Evolutionary conservation across 92 coral and sea anemone genomes (phyloP), one percentile per base, ranked within the genome.

Genomic region (Palythoa caribaeorum): DNA sequence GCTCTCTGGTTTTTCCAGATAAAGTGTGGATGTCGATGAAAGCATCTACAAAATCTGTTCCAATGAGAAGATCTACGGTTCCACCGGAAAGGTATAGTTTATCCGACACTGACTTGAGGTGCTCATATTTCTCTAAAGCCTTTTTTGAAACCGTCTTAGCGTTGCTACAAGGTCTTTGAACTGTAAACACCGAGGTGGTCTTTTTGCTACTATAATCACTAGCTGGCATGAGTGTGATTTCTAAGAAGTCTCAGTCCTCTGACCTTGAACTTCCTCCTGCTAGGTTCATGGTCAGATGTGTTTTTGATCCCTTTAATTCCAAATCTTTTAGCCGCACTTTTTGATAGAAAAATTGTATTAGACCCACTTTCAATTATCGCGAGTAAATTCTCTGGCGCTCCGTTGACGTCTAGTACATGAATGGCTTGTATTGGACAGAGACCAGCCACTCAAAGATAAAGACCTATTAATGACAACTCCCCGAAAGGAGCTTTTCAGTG

Each of bases 11-110:
- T 1, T 87, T 66, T 1, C 93, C 89, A 13, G 38, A 44, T 5
- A 47, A 14, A 0, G 66, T 40, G 40, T 88, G 89, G 8, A 85
- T 78, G 53, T 92, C 93, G 5, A 81, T 77, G 86, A 93, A 91
- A 5, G 96, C 92, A n/a, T n/a, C n/a, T n/a, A n/a, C n/a, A n/a
- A n/a, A n/a, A n/a, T n/a, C n/a, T n/a, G n/a, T n/a, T n/a, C n/a
- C n/a, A 16, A 94, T 92, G 10, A 92, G 87, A 21, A 94, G 76
- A 59, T 94, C 96, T 28, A 92, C 52, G 5, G 75, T 80, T 44
- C 93, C 96, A 0, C 96, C 96, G 5, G 84, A 88, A 11, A 91
- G 59, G 69, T 87, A 66, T 53, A 94, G 55, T 36, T 87, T 37
- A 20, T 80, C 78, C 2, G 88, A 79, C 38, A 92, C 39, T 21